A percentile compares a stretch with the other conserved stretches of the same genome.
phyloP scores from a whole-genome alignment of 1,140 invertebrate species.

The Drosophila murphyi region DNA sequence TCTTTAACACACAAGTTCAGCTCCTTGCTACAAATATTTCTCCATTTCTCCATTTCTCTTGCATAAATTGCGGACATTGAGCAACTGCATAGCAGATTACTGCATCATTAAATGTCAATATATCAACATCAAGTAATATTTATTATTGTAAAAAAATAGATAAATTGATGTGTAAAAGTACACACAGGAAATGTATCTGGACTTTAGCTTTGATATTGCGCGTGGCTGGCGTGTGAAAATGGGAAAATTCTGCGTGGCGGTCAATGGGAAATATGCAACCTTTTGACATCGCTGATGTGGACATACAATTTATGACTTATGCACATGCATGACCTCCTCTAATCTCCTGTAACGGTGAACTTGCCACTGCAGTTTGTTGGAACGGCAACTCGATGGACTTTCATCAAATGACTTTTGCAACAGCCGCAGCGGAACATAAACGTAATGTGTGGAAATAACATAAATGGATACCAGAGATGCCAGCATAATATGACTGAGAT shows the following conservation, averaged over 20 bases:
- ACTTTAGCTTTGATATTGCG: conserved; percentile 37
- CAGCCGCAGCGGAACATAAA: conserved; percentile 43
- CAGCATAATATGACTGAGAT: conserved; percentile 2
- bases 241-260: conserved; percentile 29
- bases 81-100: background rate
- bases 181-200: conserved; percentile 5
- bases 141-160: conserved; percentile 18
- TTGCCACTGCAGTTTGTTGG: background rate
- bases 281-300: conserved; percentile 64
- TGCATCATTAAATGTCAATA: conserved; percentile 19
- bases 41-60: no score
- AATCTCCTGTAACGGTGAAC: background rate
- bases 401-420: conserved; percentile 29
- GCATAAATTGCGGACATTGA: background rate
- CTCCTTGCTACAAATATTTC: background rate
- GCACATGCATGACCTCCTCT: conserved; percentile 53
- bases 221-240: conserved; percentile 24
- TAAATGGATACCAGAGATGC: conserved; percentile 30
- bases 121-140: conserved; percentile 36
- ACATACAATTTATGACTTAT: conserved; percentile 68
- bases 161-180: background rate
- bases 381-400: conserved; percentile 21
- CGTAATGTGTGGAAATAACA: conserved; percentile 56
- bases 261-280: conserved; percentile 49
- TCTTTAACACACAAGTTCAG: conserved; percentile 3